Evolutionary conservation across 2,888 invertebrate species (phyloP), one percentile per base, ranked within the genome.

Genomic region (Stegophylla sp.): DNA sequence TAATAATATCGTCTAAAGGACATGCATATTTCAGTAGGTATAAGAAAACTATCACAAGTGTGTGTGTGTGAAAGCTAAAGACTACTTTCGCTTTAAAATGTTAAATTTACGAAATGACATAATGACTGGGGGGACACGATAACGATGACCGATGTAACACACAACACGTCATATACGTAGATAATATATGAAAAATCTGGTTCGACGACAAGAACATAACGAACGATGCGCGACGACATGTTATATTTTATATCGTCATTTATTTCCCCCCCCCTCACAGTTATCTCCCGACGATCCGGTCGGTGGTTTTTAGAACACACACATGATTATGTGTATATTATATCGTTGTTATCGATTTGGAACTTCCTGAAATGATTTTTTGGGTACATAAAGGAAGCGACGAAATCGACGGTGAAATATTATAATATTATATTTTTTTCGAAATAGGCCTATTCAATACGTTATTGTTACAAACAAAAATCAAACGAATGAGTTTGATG

Each of bases 31-130:
- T 34, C 34, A 34, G 7, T 34, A 34, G n/a, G n/a, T n/a, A n/a
- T n/a, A 5, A 34, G 7, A 34, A 34, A 72, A 45, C 7, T 34
- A 12, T 53, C 51, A 64, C 23, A 53, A 20, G 75, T 41, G 75
- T 75, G 75, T 64, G 64, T 64, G 75, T 41, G 75, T 75, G 75
- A 75, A 75, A 75, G 75, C 17, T 41, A 3, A 64, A 64, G 34
- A 75, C 75, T 34, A 64, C 75, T 75, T 75, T 75, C 75, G 75
- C 75, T 75, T 64, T 53, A 26, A 71, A 75, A 64, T 63, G 23
- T 74, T 63, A 20, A 74, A 48, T 51, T 51, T 64, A 64, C 41
- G 10, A 53, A 75, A 75, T 75, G 48, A 53, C 20, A 73, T 73
- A 73, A 73, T 26, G 61, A 73, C n/a, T 34, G 51, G 17, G 13